These are phyloP conservation scores for Neotoxoptera formosana DNA, from an alignment of 1,140 invertebrate genomes.

Conservation along the genomic window DNA sequence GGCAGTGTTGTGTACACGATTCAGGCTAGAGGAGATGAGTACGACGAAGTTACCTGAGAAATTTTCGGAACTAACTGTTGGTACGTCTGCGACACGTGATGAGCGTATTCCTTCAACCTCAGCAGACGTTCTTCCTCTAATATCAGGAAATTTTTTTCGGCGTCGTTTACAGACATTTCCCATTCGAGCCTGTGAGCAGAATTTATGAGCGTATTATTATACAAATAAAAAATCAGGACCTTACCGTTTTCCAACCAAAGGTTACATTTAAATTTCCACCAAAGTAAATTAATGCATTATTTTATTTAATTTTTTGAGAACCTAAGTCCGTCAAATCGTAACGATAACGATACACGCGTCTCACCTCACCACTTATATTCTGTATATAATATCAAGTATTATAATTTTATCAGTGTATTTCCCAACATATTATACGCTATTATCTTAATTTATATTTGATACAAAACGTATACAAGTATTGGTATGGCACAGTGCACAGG, in stretches of 20 bases:
- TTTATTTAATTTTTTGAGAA: background rate
- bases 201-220: background rate
- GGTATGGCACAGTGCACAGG: too few relatives aligned
- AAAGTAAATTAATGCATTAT: background rate
- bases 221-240: background rate
- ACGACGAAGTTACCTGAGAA: conserved; percentile 62
- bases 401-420: background rate
- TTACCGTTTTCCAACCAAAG: background rate
- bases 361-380: background rate
- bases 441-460: background rate
- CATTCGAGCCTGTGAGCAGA: conserved; percentile 80
- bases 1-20: background rate
- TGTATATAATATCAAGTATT: background rate
- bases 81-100: conserved; percentile 80
- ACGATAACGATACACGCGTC: background rate
- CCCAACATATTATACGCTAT: too few relatives aligned
- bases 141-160: conserved; percentile 73
- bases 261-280: background rate
- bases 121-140: conserved; percentile 89
- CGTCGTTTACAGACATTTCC: conserved; percentile 86
- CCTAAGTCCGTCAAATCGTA: background rate
- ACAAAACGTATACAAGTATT: too few relatives aligned
- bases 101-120: conserved; percentile 79
- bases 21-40: background rate
- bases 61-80: conserved; percentile 78